Evolutionary conservation across 1,140 invertebrate species (phyloP).

Genomic region (Condylostylus longicornis): DNA sequence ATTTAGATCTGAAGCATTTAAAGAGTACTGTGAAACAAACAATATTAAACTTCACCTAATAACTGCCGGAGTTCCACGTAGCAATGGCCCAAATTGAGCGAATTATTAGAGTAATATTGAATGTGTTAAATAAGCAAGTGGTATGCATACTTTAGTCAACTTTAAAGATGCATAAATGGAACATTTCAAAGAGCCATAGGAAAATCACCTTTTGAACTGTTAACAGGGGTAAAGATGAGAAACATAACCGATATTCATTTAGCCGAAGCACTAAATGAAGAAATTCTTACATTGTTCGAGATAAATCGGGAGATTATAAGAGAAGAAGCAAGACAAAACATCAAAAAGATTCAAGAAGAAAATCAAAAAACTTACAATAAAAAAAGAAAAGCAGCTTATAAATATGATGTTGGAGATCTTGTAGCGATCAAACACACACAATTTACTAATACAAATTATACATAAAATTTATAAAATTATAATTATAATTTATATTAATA

Average conservation of each 20-base stretch:
- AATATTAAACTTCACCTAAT: conserved; percentile 13
- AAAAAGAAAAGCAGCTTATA: conserved; percentile 11
- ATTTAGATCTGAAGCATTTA: conserved; percentile 13
- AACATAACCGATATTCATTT: conserved; percentile 9
- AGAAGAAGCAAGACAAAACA: conserved; percentile 14
- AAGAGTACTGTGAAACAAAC: conserved; percentile 16
- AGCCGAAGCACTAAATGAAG: conserved; percentile 14
- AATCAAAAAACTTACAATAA: conserved; percentile 19
- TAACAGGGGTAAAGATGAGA: conserved; percentile 19
- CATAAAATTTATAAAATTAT: too few species aligned
- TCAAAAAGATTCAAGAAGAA: conserved; percentile 25
- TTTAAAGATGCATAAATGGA: conserved; percentile 21
- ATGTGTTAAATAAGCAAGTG: conserved; percentile 22
- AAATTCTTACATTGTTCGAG: conserved; percentile 13
- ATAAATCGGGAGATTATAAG: conserved; percentile 4
- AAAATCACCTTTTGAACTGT: conserved; percentile 21
- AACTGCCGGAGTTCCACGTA: conserved; percentile 19
- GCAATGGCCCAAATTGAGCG: conserved; percentile 25
- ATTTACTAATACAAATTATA: too few species aligned
- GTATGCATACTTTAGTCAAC: conserved; percentile 15
- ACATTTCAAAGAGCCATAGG: conserved; percentile 22
- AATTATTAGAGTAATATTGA: conserved; percentile 16
- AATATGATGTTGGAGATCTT: conserved; percentile 19
- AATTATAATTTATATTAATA: too few species aligned
- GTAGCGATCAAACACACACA: conserved; percentile 30